A percentile compares a stretch with the other conserved stretches of the same genome.
Evolutionary conservation across 2,888 invertebrate genomes (phyloP).

Genomic region (Cosmia trapezina): DNA sequence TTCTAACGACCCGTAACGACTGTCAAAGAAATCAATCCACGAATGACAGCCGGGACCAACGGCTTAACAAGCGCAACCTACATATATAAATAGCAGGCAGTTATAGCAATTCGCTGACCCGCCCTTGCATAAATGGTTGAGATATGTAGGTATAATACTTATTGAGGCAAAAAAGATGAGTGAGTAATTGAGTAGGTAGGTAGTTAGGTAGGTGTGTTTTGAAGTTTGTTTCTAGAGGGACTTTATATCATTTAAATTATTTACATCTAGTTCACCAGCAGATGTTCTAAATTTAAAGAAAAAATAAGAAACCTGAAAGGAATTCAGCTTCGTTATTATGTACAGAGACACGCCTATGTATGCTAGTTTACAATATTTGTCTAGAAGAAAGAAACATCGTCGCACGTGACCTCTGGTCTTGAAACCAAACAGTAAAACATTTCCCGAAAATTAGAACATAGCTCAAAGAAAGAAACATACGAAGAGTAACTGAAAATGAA

Average conservation of each 20-base stretch:
- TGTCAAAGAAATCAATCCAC: no score
- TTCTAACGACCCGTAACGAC: no score
- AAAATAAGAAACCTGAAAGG: not conserved
- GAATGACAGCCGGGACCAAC: no score
- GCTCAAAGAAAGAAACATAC: not conserved
- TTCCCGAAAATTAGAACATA: constrained; percentile 10
- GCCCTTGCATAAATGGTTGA: no score
- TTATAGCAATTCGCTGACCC: no score
- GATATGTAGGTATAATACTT: no score
- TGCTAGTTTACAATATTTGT: not conserved
- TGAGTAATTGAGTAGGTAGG: not conserved
- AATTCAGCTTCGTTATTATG: not conserved
- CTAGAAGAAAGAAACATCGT: not conserved
- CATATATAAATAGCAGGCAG: no score
- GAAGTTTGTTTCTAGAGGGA: not conserved
- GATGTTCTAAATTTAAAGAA: not conserved
- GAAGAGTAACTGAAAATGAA: not conserved
- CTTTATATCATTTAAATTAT: not conserved
- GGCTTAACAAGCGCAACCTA: no score
- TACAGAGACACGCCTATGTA: not conserved
- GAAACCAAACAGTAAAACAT: not conserved
- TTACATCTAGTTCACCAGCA: not conserved
- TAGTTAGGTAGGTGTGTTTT: not conserved
- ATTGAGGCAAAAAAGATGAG: not conserved
- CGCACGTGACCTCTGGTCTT: not conserved